phyloP scores from a whole-genome alignment of 2,888 invertebrate genomes.

The Hydriomena furcata region DNA sequence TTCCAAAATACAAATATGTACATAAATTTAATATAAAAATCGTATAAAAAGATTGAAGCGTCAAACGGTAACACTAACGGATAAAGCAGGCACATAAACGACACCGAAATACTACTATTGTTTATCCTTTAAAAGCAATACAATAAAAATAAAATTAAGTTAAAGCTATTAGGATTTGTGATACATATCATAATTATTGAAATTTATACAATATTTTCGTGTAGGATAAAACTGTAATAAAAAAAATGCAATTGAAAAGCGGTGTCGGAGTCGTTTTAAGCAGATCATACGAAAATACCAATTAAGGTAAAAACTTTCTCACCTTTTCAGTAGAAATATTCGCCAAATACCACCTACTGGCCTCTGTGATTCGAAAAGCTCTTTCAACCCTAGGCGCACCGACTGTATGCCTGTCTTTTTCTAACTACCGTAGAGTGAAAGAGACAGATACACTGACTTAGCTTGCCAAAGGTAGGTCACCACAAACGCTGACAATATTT shows the following conservation, averaged over 20 bases:
- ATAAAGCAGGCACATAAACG: slow-evolving; percentile 6
- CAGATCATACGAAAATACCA: slow-evolving; percentile 10
- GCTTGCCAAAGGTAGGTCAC: slow-evolving; percentile 5
- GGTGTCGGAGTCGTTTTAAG: slow-evolving; percentile 3
- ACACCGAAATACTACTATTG: background rate
- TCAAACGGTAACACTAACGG: slow-evolving; percentile 1
- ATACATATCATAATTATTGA: too few species aligned
- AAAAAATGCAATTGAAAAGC: background rate
- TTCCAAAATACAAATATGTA: slow-evolving; percentile 5
- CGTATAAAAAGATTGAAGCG: slow-evolving; percentile 14
- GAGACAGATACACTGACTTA: slow-evolving; percentile 6
- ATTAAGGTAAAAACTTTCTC: slow-evolving; percentile 11
- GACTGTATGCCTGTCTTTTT: slow-evolving; percentile 17
- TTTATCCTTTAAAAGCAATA: too few species aligned
- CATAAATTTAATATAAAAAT: background rate
- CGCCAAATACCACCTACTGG: slow-evolving; percentile 11
- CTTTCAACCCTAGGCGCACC: slow-evolving; percentile 7
- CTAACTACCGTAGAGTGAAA: slow-evolving; percentile 7
- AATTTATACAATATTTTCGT: too few species aligned
- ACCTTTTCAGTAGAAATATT: slow-evolving; percentile 20
- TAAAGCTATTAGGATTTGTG: too few species aligned
- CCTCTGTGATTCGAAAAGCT: slow-evolving; percentile 16
- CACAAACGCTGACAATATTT: slow-evolving; percentile 1
- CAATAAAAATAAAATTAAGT: too few species aligned
- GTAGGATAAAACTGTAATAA: too few species aligned